These are phyloP conservation scores for Cerceris rybyensis DNA, from an alignment of 2,888 invertebrate genomes.

Conservation along the genomic window DNA sequence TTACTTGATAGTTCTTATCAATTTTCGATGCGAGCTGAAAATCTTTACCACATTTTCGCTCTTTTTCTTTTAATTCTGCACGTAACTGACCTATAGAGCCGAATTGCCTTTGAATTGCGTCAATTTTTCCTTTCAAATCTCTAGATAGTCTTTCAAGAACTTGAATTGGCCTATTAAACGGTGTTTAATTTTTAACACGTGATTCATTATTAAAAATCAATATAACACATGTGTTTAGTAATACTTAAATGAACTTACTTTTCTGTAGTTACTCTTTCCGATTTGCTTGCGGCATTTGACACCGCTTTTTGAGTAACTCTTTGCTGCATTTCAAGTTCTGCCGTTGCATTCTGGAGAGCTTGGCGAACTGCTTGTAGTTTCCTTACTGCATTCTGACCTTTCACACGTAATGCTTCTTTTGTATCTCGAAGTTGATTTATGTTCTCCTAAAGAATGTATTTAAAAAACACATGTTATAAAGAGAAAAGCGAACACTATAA, in stretches of 20 bases:
- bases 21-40: conserved; percentile 65
- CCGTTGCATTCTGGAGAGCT: conserved; percentile 66
- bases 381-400: conserved; percentile 53
- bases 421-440: conserved; percentile 81
- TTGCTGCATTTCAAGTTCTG: conserved; percentile 80
- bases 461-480: background rate
- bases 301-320: conserved; percentile 75
- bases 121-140: conserved; percentile 67
- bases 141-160: conserved; percentile 61
- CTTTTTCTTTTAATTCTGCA: conserved; percentile 76
- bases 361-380: conserved; percentile 57
- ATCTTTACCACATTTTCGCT: conserved; percentile 71
- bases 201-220: conserved; percentile 13
- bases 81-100: conserved; percentile 74
- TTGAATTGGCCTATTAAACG: conserved; percentile 55
- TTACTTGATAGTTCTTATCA: conserved; percentile 68
- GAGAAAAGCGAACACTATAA: background rate
- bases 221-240: conserved; percentile 6
- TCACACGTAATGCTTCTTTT: conserved; percentile 69
- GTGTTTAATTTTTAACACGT: too few relatives aligned
- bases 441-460: conserved; percentile 76
- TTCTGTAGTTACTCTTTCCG: conserved; percentile 82
- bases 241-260: conserved; percentile 78
- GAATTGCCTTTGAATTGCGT: conserved; percentile 65
- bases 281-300: conserved; percentile 82